These are phyloP conservation scores for Conus betulinus DNA, from an alignment of 1,140 invertebrate genomes.

Conservation along the genomic window DNA sequence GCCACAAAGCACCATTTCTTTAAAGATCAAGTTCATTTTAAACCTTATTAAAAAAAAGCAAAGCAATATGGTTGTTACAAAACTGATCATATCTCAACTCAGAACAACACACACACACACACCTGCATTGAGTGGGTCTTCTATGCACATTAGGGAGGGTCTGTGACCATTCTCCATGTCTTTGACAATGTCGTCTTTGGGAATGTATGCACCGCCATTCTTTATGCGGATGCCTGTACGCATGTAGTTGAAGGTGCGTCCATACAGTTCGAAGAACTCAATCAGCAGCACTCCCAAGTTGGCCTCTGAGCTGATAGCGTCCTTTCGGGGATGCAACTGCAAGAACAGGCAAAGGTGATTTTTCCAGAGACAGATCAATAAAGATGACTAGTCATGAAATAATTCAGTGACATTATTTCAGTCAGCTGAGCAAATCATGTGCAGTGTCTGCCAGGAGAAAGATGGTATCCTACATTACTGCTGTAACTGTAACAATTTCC, in stretches of 20 bases:
- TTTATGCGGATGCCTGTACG: conserved; percentile 96
- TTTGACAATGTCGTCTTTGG: conserved; percentile 93
- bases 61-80: neutral
- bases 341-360: conserved; percentile 43
- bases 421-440: no score
- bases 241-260: conserved; percentile 95
- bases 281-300: conserved; percentile 96
- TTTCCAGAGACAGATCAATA: no score
- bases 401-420: no score
- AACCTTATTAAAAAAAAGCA: neutral
- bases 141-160: conserved; percentile 95
- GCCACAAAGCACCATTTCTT: neutral
- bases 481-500: no score
- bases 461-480: no score
- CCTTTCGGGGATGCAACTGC: conserved; percentile 84
- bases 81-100: neutral
- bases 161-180: conserved; percentile 95
- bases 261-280: conserved; percentile 98
- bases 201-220: conserved; percentile 94
- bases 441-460: no score
- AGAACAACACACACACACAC: neutral
- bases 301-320: conserved; percentile 77
- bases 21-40: neutral
- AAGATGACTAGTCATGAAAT: no score
- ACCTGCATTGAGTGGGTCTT: conserved; percentile 96